These are phyloP conservation scores for Nebria brevicollis DNA, from an alignment of 2,888 invertebrate genomes.

Conservation along the genomic window DNA sequence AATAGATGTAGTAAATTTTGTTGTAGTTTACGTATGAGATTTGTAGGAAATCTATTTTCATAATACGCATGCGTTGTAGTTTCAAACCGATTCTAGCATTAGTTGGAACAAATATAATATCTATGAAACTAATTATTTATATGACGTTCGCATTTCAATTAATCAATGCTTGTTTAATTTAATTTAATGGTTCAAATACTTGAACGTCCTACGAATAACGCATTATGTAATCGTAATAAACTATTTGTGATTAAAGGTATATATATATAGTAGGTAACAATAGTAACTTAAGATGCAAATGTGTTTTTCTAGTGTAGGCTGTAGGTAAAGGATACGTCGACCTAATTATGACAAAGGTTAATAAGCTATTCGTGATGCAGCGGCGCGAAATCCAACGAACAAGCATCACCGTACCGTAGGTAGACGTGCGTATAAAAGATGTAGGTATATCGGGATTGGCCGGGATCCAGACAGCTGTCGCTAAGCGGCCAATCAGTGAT, in stretches of 20 bases:
- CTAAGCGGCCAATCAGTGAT: slow-evolving; percentile 30
- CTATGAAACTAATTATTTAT: too few species aligned
- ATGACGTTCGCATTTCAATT: too few species aligned
- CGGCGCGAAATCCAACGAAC: background rate
- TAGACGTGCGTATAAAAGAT: slow-evolving; percentile 3
- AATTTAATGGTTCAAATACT: background rate
- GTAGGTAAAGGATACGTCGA: slow-evolving; percentile 3
- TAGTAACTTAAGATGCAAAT: background rate
- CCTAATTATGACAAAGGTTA: slow-evolving; percentile 23
- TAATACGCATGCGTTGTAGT: too few species aligned
- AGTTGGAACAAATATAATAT: too few species aligned
- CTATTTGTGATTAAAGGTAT: background rate
- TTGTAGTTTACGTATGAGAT: too few species aligned
- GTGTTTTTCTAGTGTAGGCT: background rate
- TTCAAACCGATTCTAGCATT: too few species aligned
- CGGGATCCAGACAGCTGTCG: slow-evolving; percentile 31
- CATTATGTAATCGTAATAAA: background rate
- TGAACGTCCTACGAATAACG: background rate
- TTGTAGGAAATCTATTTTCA: too few species aligned
- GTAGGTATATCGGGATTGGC: slow-evolving; percentile 17
- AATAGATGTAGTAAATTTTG: too few species aligned
- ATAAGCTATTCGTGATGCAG: slow-evolving; percentile 5
- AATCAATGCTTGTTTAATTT: too few species aligned
- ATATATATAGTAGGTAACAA: background rate
- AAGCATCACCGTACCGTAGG: slow-evolving; percentile 16